These are phyloP conservation scores for Acanthoscelides obtectus DNA, from an alignment of 2,888 invertebrate species.

Conservation along the genomic window DNA sequence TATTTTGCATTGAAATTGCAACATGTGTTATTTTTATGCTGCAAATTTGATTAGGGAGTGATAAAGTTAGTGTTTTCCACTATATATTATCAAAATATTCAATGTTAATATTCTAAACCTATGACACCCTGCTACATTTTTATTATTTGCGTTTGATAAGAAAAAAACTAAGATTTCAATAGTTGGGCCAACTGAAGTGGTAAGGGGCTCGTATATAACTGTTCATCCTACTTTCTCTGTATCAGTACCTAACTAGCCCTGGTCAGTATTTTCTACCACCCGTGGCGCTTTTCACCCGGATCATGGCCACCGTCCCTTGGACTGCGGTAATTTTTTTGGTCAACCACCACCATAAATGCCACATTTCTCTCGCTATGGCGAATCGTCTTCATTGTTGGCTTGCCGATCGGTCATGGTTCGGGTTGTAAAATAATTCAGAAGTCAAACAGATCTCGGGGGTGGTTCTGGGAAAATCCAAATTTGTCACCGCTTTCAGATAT, in stretches of 20 bases:
- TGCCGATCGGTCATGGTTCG: background rate
- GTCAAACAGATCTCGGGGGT: background rate
- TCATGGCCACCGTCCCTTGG: background rate
- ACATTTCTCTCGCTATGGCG: background rate
- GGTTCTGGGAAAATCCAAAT: background rate
- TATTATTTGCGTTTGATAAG: no score
- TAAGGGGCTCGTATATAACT: no score
- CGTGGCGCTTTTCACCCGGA: background rate
- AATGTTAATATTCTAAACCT: no score
- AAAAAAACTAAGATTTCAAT: no score
- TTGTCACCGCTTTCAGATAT: background rate
- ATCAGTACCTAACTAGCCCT: background rate
- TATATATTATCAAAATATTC: no score
- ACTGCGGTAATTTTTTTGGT: background rate
- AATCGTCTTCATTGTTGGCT: background rate
- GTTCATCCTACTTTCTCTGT: background rate
- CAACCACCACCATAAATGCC: background rate
- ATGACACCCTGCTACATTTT: no score
- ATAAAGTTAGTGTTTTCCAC: no score
- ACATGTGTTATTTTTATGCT: no score
- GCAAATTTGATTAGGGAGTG: no score
- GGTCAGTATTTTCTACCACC: background rate
- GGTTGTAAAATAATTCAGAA: background rate
- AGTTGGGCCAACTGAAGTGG: no score
- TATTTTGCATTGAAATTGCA: no score